Evolutionary conservation across 1,140 invertebrate species (phyloP).

Genomic region (Hirudo medicinalis): DNA sequence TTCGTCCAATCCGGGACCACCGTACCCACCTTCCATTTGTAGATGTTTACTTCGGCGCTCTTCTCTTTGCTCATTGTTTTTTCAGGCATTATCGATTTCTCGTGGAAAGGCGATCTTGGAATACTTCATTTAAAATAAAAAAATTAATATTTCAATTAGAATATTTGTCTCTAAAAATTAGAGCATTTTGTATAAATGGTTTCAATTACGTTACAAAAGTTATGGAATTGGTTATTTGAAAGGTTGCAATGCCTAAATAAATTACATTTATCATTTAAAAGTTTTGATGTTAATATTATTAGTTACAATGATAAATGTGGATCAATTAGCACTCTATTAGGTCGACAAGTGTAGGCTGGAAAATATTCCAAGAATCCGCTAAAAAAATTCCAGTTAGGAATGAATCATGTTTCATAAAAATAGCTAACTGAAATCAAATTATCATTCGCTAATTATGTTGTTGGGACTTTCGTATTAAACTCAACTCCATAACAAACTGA

Average conservation of each 20-base stretch:
- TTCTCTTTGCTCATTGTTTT: conserved; percentile 6
- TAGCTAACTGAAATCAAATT: conserved; percentile 2
- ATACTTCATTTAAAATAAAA: neutral
- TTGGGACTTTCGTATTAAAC: no score
- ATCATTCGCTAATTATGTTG: neutral
- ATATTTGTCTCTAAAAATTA: neutral
- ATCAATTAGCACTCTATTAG: no score
- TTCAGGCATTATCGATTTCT: conserved; percentile 15
- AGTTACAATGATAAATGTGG: no score
- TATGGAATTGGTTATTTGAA: no score
- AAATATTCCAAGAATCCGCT: neutral
- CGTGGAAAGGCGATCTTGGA: neutral
- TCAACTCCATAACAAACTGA: no score
- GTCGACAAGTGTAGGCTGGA: no score
- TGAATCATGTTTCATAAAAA: conserved; percentile 3
- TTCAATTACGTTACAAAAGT: no score
- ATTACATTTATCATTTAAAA: no score
- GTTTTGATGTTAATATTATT: no score
- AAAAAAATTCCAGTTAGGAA: neutral
- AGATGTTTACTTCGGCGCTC: neutral
- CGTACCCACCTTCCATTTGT: neutral
- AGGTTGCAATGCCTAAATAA: no score
- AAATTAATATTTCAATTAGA: neutral
- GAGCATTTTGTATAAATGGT: no score
- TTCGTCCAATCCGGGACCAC: conserved; percentile 48